phyloP scores from a whole-genome alignment of 2,113 vertebrate species.

The Menidia beryllina region DNA sequence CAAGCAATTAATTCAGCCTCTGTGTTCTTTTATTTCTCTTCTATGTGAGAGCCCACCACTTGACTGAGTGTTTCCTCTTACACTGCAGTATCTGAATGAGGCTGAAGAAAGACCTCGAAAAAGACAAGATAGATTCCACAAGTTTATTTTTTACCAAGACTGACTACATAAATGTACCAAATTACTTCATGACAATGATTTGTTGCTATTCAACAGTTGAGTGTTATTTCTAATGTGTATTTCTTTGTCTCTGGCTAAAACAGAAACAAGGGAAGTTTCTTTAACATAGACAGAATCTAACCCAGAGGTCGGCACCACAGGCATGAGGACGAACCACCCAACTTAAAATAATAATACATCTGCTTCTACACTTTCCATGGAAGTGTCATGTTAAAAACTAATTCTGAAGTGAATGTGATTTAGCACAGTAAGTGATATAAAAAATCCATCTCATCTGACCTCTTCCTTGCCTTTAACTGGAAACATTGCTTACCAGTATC shows the following conservation, averaged over 20 bases:
- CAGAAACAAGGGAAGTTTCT: no score
- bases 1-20: neutral
- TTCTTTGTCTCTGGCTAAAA: no score
- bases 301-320: no score
- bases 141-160: neutral
- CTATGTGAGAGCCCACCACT: neutral
- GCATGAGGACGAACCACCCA: neutral
- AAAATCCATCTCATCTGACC: neutral
- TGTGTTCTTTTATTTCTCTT: neutral
- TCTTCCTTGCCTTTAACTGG: no score
- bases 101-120: neutral
- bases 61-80: neutral
- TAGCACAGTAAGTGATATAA: no score
- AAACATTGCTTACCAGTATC: constrained; percentile 86
- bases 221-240: no score
- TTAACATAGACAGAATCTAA: no score
- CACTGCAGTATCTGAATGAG: neutral
- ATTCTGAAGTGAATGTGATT: no score
- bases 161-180: neutral
- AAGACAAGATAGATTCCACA: neutral
- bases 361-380: neutral
- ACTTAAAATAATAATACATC: neutral
- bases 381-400: no score
- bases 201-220: no score
- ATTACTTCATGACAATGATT: neutral